A percentile compares a stretch with the other conserved stretches of the same genome.
These are phyloP conservation scores for Octodonta nipae DNA, from an alignment of 2,888 invertebrate genomes.

Conservation along the genomic window DNA sequence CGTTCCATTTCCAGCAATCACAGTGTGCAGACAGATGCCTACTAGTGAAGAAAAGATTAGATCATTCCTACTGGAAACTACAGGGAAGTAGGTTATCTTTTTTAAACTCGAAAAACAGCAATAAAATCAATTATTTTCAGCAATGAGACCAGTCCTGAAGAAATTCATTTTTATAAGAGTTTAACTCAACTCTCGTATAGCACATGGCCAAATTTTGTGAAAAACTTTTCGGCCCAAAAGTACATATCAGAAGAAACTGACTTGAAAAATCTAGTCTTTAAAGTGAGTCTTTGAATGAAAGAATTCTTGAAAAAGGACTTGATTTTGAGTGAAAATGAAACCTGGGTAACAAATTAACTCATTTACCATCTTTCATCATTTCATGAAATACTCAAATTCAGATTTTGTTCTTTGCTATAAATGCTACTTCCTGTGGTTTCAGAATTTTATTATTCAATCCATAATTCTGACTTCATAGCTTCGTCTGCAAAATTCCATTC, in stretches of 20 bases:
- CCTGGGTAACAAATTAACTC: no score
- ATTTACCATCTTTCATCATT: no score
- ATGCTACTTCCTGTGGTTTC: no score
- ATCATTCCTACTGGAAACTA: constrained; percentile 11
- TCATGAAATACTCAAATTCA: no score
- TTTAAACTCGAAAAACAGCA: not conserved
- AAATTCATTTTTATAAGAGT: constrained; percentile 9
- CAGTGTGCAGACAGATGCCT: constrained; percentile 44
- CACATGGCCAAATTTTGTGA: constrained; percentile 10
- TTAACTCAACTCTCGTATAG: constrained; percentile 11
- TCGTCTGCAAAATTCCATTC: no score
- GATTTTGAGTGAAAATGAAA: no score
- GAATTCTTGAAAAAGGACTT: no score
- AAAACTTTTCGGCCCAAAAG: constrained; percentile 5
- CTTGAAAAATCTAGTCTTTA: constrained; percentile 11
- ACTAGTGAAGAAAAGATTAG: constrained; percentile 21
- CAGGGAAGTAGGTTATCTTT: constrained; percentile 6
- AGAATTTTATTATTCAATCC: no score
- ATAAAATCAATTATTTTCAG: constrained; percentile 4
- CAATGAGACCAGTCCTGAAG: constrained; percentile 5
- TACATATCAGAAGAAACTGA: constrained; percentile 4
- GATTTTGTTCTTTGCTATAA: no score
- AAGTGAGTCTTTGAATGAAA: constrained; percentile 16
- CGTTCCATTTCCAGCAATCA: constrained; percentile 60
- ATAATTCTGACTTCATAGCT: no score